Evolutionary conservation across 2,113 vertebrate species (phyloP), one percentile per base, ranked within the genome.

Genomic region (Tapirus terrestris): DNA sequence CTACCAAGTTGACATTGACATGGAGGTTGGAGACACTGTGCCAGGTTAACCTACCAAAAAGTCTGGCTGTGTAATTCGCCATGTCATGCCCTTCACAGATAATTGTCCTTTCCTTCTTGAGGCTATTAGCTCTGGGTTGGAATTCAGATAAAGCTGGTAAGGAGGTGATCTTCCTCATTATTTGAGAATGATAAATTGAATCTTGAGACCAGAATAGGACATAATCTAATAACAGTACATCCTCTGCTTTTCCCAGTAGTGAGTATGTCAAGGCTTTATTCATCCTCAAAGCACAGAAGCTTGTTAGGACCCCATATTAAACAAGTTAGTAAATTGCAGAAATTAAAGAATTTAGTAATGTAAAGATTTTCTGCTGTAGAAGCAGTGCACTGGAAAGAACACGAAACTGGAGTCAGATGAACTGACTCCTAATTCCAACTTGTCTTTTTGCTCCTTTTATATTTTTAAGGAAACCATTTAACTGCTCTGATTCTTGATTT

Each of bases 401-500:
- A 27, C 27, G 6, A 63, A 88, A 67, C 77, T 86, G 45, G 23
- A 84, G 36, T 53, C 56, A 80, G 68, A 65, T 51, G 43, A 83
- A 77, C 31, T 72, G 60, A 94, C 11, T 81, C 4, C 36, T 91
- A 58, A 88, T 68, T 93, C 36, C 27, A 75, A 3, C 45, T 89
- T 93, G 53, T 96, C 27, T 93, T 93, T 88, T 61, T 92, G 20
- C 12, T 56, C 29, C 61, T 76, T 94, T 81, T 45, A 12, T n/a
- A 63, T 92, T 88, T 97, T 90, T 60, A 91, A 93, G 76, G 48
- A 91, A 89, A 65, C 7, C 1, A 36, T 6, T 88, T 83, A 61
- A n/a, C 8, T 73, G 94, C 65, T 94, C 53, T 91, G 58, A 84
- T 93, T 27, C 17, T 91, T 51, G 11, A 5, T 95, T 39, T 72